These are phyloP conservation scores for Acromyrmex echinatior DNA, from an alignment of 1,140 invertebrate species.

Conservation along the genomic window DNA sequence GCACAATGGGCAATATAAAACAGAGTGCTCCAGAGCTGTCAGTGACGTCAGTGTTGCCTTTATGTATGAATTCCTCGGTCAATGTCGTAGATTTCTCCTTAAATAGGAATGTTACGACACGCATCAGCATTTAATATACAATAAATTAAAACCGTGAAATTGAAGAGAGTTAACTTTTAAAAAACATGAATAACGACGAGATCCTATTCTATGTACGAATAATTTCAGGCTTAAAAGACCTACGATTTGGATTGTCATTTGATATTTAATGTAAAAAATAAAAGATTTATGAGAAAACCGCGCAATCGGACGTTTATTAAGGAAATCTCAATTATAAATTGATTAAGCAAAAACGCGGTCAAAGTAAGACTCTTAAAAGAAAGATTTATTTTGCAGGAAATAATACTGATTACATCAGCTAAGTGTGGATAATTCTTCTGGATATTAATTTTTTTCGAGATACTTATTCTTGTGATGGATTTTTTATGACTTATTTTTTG, in stretches of 20 bases:
- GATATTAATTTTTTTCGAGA: not conserved
- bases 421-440: not conserved
- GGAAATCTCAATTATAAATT: not conserved
- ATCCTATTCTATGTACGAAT: not conserved
- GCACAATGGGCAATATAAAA: slow-evolving; percentile 50
- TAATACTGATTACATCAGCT: not conserved
- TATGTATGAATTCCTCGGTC: not conserved
- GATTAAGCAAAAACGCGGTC: not conserved
- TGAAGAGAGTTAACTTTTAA: not conserved
- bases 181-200: not conserved
- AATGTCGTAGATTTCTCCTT: slow-evolving; percentile 29
- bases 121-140: not conserved
- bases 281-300: not conserved
- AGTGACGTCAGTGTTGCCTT: not conserved
- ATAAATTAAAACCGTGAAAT: not conserved
- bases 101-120: not conserved
- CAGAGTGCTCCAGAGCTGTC: slow-evolving; percentile 20
- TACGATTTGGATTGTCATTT: not conserved
- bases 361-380: not conserved
- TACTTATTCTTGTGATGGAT: not conserved
- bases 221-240: not conserved
- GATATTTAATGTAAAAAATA: not conserved
- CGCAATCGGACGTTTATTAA: not conserved
- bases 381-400: not conserved
- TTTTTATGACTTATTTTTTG: too few relatives aligned